These are phyloP conservation scores for Coendou prehensilis DNA, from an alignment of 2,797 vertebrate species.

Conservation along the genomic window DNA sequence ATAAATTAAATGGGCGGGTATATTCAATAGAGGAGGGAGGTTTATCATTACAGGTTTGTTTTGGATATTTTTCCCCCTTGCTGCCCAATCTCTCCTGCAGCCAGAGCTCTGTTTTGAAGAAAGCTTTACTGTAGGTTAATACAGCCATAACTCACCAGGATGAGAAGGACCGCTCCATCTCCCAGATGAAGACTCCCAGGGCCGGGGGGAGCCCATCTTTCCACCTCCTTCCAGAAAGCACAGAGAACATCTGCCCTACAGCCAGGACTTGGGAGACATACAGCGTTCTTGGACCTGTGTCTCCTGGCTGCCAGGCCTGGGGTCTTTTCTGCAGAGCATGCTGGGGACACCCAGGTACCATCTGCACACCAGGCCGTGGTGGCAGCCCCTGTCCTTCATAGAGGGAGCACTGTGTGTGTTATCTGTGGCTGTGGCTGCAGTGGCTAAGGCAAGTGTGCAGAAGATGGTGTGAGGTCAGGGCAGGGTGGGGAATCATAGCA, in stretches of 20 bases:
- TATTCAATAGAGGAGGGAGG: conserved; percentile 62
- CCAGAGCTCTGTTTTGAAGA: conserved; percentile 41
- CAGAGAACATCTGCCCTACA: neutral
- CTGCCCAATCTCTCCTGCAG: conserved; percentile 23
- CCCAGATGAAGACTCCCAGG: neutral
- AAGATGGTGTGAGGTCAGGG: neutral
- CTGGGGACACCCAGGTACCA: neutral
- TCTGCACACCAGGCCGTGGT: accelerated
- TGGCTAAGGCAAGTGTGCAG: neutral
- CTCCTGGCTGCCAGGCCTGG: neutral
- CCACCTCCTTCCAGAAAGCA: neutral
- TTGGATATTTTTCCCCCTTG: conserved; percentile 54
- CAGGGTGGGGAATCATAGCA: no score
- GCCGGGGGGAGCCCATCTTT: neutral
- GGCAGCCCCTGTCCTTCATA: neutral
- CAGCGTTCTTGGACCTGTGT: neutral
- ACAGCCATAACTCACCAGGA: neutral
- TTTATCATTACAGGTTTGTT: conserved; percentile 67
- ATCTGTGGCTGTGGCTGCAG: neutral
- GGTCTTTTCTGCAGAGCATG: neutral
- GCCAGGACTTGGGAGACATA: neutral
- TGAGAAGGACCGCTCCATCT: neutral
- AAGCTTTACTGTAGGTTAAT: conserved; percentile 13
- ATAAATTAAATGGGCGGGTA: conserved; percentile 80
- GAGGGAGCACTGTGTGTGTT: no score